phyloP scores from a whole-genome alignment of 2,888 invertebrate genomes.

The Amiota minor region DNA sequence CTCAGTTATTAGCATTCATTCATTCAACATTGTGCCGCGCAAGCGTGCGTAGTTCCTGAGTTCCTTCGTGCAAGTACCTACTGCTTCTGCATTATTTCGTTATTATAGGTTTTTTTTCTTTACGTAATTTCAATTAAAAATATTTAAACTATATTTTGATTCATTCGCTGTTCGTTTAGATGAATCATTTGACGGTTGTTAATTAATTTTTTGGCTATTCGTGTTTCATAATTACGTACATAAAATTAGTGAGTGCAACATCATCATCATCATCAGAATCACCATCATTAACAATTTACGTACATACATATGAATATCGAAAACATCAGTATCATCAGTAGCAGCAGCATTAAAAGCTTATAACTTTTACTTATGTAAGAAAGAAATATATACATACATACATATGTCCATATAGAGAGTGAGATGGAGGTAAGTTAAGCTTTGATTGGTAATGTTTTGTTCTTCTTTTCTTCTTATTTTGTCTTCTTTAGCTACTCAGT shows the following conservation, averaged over 20 bases:
- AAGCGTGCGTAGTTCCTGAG: conserved; percentile 66
- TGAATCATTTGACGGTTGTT: background rate
- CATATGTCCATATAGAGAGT: background rate
- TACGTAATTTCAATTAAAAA: background rate
- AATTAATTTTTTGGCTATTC: background rate
- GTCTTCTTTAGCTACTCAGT: conserved; percentile 41
- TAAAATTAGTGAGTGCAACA: conserved; percentile 15
- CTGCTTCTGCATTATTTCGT: background rate
- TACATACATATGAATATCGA: background rate
- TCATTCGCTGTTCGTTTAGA: background rate
- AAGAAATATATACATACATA: background rate
- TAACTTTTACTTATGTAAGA: background rate
- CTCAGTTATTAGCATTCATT: conserved; percentile 66
- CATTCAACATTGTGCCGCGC: conserved; percentile 67
- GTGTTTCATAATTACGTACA: conserved; percentile 13
- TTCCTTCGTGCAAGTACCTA: conserved; percentile 64
- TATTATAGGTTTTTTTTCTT: background rate
- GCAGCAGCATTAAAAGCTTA: conserved; percentile 9
- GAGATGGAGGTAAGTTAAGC: background rate
- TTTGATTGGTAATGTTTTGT: conserved; percentile 11
- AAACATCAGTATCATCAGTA: conserved; percentile 7
- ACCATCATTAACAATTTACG: conserved; percentile 32
- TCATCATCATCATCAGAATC: conserved; percentile 46
- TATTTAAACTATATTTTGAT: background rate
- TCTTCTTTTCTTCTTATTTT: background rate